Evolutionary conservation across 2,797 vertebrate species (phyloP), one percentile per base, ranked within the genome.

Genomic region (Phrynocephalus guinanensis): DNA sequence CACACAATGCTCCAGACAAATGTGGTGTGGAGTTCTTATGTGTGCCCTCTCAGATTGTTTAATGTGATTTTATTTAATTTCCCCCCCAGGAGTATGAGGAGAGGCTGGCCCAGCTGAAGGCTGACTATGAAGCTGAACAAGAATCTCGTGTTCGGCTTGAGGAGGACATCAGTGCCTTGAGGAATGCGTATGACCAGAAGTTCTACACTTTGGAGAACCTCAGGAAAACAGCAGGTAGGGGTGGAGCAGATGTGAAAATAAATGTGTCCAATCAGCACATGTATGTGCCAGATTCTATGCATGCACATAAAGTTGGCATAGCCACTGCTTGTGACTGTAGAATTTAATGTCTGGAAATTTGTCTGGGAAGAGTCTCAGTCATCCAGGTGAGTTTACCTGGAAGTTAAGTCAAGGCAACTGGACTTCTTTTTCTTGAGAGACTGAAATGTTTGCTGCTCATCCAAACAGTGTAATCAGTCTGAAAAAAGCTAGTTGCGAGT

Each of bases 111-210:
- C 96, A 70, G 90, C 91, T 98, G 86, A 98, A 97, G 95, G 98
- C 97, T 0, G 97, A 98, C 77, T 98, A 97, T 13, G 92, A 97
- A 82, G 98, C 96, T 0, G 98, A 98, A 93, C 98, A 98, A 95
- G 96, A 97, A 2, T 98, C 97, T 83, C 96, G 97, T 2, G 96
- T 95, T 48, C 94, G 93, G 92, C 97, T 99, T 56, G 97, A 99
- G 95, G 97, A 97, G 90, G 97, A 98, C 92, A 98, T 98, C 1
- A 92, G 95, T 1, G 94, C 95, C 87, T 95, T 99, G 93, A 96
- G 96, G 68, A 96, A 85, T 83, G 97, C 97, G 0, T 98, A 97
- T 0, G 94, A 98, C 13, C 94, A 96, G 95, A 97, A 97, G 92
- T 92, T 98, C 92, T 96, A 94, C 79, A 86, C 86, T 38, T 94